These are phyloP conservation scores for Poeciliopsis presidionis DNA, from an alignment of 2,797 vertebrate genomes.

Conservation along the genomic window DNA sequence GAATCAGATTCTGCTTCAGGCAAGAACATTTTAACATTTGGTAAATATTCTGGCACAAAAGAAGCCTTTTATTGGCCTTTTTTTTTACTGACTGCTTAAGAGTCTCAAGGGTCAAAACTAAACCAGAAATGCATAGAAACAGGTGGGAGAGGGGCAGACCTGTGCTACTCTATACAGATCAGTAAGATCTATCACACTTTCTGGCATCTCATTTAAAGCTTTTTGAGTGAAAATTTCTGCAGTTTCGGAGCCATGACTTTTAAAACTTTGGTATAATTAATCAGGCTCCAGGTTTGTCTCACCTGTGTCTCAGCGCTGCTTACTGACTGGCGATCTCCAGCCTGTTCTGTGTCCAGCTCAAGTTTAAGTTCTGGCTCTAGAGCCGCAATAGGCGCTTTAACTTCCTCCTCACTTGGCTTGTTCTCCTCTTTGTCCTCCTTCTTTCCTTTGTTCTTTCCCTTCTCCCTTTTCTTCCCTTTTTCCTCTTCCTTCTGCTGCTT, in stretches of 20 bases:
- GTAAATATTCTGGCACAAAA: background rate
- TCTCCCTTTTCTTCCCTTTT: constrained; percentile 25
- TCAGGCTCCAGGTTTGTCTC: constrained; percentile 34
- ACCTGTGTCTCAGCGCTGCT: constrained; percentile 93
- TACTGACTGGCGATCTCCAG: constrained; percentile 88
- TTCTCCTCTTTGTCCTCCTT: constrained; percentile 47
- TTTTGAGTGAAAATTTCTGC: background rate
- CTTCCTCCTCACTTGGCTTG: constrained; percentile 61
- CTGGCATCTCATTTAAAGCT: background rate
- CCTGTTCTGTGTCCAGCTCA: constrained; percentile 78
- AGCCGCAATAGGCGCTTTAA: constrained; percentile 92
- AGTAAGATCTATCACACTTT: background rate
- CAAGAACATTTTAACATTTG: background rate
- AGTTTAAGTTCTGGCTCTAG: constrained; percentile 91
- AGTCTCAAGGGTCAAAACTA: background rate
- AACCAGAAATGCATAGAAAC: background rate
- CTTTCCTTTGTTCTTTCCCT: constrained; percentile 37
- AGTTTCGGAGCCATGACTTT: background rate
- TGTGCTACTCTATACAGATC: background rate
- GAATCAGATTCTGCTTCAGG: background rate
- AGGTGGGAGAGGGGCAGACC: background rate
- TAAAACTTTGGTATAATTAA: background rate
- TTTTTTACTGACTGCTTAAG: background rate
- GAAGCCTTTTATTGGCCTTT: background rate
- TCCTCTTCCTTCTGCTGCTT: constrained; percentile 34